These are phyloP conservation scores for Caenorhabditis macrosperma DNA, from an alignment of 2,888 invertebrate genomes.

Conservation along the genomic window DNA sequence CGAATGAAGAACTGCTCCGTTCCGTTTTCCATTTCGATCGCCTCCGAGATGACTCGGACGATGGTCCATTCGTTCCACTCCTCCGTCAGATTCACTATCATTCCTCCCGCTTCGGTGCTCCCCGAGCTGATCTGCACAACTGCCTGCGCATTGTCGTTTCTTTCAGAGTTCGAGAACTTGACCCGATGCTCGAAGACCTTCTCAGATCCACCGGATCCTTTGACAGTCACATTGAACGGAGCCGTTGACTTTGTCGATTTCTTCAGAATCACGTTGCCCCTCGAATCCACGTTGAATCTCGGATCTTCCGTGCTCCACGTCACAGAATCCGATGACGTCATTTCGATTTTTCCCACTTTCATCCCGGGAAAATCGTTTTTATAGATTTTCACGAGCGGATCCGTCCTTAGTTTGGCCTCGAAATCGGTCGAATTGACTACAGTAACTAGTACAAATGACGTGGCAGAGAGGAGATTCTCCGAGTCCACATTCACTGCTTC, in stretches of 20 bases:
- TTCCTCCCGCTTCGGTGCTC: not conserved
- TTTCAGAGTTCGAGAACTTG: constrained; percentile 11
- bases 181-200: constrained; percentile 5
- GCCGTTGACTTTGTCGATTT: not conserved
- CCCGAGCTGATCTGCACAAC: not conserved
- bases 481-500: constrained; percentile 42
- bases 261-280: constrained; percentile 27
- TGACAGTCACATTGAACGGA: not conserved
- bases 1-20: constrained; percentile 1
- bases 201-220: constrained; percentile 5
- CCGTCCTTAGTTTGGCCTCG: constrained; percentile 11
- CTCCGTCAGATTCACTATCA: constrained; percentile 1
- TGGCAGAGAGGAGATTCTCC: not conserved
- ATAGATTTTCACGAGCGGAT: constrained; percentile 13
- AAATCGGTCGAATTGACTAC: not conserved
- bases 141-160: constrained; percentile 15
- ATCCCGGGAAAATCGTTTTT: constrained; percentile 36
- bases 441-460: constrained; percentile 27
- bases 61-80: constrained; percentile 25
- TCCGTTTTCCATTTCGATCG: not conserved
- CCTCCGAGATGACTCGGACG: not conserved
- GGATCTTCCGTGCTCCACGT: constrained; percentile 31
- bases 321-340: constrained; percentile 21
- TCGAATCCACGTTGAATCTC: constrained; percentile 20
- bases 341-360: constrained; percentile 18